Evolutionary conservation across 2,113 vertebrate genomes (phyloP).

Genomic region (Baryphthengus martii): DNA sequence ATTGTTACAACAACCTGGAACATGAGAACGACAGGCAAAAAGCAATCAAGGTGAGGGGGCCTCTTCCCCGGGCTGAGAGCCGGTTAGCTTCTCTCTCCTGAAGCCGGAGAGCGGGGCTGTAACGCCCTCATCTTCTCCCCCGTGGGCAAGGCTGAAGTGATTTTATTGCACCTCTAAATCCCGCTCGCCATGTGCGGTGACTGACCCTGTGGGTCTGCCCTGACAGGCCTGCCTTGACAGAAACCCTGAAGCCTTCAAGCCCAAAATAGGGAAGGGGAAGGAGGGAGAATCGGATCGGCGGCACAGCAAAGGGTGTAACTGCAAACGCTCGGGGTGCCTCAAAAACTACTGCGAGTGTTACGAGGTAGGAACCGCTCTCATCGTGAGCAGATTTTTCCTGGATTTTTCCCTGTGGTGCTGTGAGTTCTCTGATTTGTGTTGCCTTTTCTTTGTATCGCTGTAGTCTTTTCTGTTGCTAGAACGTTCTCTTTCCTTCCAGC

Average conservation of each 20-base stretch:
- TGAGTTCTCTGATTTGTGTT: neutral
- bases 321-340: conserved; percentile 94
- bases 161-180: neutral
- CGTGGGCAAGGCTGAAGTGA: neutral
- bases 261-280: conserved; percentile 97
- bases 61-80: neutral
- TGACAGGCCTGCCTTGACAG: conserved; percentile 93
- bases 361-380: conserved; percentile 75
- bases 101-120: neutral
- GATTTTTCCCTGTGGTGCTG: neutral
- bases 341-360: conserved; percentile 99
- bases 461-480: neutral
- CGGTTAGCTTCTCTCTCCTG: neutral
- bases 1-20: conserved; percentile 98
- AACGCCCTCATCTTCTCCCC: neutral
- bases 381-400: neutral
- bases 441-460: neutral
- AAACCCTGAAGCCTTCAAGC: conserved; percentile 98
- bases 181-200: neutral
- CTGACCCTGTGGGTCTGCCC: conserved; percentile 35
- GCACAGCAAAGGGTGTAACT: conserved; percentile 98
- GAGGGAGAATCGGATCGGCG: conserved; percentile 94
- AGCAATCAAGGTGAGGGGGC: conserved; percentile 91
- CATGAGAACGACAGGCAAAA: conserved; percentile 96
- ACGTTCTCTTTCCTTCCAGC: neutral